These are phyloP conservation scores for Athrips mouffetella DNA, from an alignment of 2,888 invertebrate genomes.

Conservation along the genomic window DNA sequence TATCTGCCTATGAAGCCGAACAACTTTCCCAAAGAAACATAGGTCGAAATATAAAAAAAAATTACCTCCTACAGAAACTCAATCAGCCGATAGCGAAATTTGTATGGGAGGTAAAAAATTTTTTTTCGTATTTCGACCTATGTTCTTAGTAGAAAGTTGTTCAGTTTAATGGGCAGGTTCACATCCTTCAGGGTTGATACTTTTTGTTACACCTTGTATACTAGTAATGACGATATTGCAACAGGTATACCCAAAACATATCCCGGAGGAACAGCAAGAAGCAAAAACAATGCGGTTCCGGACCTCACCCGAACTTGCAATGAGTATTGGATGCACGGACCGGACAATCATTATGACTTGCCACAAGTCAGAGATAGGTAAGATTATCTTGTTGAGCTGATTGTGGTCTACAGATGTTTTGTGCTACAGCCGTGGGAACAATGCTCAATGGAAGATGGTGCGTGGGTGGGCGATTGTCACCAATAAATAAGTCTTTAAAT, in stretches of 20 bases:
- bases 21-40: too few species aligned
- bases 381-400: slow-evolving; percentile 8
- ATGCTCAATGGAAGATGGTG: not conserved
- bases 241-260: slow-evolving; percentile 63
- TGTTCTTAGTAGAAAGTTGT: too few species aligned
- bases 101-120: too few species aligned
- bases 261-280: slow-evolving; percentile 45
- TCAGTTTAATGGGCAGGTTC: too few species aligned
- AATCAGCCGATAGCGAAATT: too few species aligned
- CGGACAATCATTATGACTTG: slow-evolving; percentile 68
- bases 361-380: slow-evolving; percentile 69
- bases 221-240: not conserved
- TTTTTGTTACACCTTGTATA: too few species aligned
- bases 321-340: slow-evolving; percentile 68
- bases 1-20: too few species aligned
- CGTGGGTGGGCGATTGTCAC: not conserved
- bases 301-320: slow-evolving; percentile 67
- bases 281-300: slow-evolving; percentile 54
- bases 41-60: too few species aligned
- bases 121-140: too few species aligned
- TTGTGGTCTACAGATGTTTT: not conserved
- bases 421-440: slow-evolving; percentile 2
- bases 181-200: too few species aligned
- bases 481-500: too few species aligned
- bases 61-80: too few species aligned